Percentiles rank a stretch among this genome's conserved stretches.
These are phyloP conservation scores for Deroplatys truncata DNA, from an alignment of 2,888 invertebrate species.

Conservation along the genomic window DNA sequence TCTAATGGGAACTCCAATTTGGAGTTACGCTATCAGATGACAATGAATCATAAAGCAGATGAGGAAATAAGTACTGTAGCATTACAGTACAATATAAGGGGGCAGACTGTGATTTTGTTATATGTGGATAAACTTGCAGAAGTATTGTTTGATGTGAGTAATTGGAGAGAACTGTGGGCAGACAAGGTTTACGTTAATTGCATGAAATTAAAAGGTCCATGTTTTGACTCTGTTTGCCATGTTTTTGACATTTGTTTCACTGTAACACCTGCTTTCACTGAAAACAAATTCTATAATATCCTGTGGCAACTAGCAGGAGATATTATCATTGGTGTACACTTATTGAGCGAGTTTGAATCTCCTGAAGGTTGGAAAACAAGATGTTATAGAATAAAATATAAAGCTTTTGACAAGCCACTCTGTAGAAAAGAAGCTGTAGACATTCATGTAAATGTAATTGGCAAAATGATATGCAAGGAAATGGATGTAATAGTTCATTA, in stretches of 20 bases:
- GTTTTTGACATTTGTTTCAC: conserved; percentile 42
- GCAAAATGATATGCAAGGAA: conserved; percentile 33
- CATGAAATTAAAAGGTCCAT: conserved; percentile 2
- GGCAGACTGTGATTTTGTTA: not conserved
- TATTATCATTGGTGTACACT: conserved; percentile 40
- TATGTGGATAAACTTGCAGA: conserved; percentile 20
- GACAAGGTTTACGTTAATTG: conserved; percentile 9
- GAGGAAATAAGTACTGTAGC: not conserved
- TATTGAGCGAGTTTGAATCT: conserved; percentile 39
- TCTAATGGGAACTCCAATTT: not conserved
- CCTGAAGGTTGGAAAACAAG: conserved; percentile 35
- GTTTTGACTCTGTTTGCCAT: conserved; percentile 36
- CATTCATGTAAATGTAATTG: conserved; percentile 41
- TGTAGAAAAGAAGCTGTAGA: conserved; percentile 40
- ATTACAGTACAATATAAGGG: not conserved
- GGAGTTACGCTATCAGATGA: not conserved
- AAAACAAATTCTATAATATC: conserved; percentile 35
- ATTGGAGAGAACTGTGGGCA: conserved; percentile 33
- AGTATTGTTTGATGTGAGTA: conserved; percentile 23
- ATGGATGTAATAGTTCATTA: not conserved
- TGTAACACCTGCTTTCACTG: conserved; percentile 8
- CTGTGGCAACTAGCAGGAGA: conserved; percentile 41
- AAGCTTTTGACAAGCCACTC: conserved; percentile 41
- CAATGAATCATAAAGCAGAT: not conserved
- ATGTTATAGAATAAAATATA: conserved; percentile 44